Evolutionary conservation across 2,797 vertebrate genomes (phyloP).

Genomic region (Gymnoscopelus microlampas): DNA sequence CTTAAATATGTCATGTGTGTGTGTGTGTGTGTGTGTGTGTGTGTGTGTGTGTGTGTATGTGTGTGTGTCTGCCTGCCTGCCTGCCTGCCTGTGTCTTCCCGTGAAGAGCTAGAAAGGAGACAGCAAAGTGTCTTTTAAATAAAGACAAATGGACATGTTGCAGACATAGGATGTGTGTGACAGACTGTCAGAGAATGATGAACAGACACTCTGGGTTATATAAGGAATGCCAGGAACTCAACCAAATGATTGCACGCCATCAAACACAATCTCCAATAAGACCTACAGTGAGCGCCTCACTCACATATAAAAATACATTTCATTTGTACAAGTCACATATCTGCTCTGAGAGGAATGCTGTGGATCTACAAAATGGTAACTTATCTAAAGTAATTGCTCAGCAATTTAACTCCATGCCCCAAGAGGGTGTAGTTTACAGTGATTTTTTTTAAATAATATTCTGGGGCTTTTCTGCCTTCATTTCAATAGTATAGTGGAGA

Average conservation of each 20-base stretch:
- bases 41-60: neutral
- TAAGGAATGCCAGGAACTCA: conserved; percentile 19
- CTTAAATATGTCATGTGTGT: too few relatives aligned
- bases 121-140: conserved; percentile 10
- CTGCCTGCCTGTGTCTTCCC: too few relatives aligned
- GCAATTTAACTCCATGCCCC: too few relatives aligned
- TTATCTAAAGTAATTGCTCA: too few relatives aligned
- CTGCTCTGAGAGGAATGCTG: too few relatives aligned
- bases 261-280: conserved; percentile 21
- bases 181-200: neutral
- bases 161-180: neutral
- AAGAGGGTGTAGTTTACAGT: too few relatives aligned
- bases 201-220: conserved; percentile 7
- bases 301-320: too few relatives aligned
- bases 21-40: conserved; percentile 19
- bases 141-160: conserved; percentile 39
- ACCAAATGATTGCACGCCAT: conserved; percentile 32
- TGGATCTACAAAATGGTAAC: too few relatives aligned
- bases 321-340: too few relatives aligned
- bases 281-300: conserved; percentile 15
- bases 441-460: too few relatives aligned
- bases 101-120: conserved; percentile 30
- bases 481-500: too few relatives aligned
- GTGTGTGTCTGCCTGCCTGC: conserved; percentile 15
- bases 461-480: too few relatives aligned